A percentile compares a stretch with the other conserved stretches of the same genome.
These are phyloP conservation scores for Stigmatopora argus DNA, from an alignment of 2,113 vertebrate species.

Conservation along the genomic window DNA sequence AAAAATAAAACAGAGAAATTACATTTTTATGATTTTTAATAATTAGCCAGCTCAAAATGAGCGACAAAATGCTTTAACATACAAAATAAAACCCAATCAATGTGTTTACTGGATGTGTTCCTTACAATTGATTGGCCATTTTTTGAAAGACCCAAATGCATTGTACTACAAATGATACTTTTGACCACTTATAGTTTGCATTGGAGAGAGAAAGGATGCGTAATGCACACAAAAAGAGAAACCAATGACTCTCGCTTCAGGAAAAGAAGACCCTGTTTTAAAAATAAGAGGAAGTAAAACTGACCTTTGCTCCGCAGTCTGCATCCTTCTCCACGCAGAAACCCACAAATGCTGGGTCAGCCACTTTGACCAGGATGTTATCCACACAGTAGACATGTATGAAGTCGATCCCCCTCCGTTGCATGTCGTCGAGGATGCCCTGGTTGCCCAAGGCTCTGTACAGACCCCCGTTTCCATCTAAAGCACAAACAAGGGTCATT, in stretches of 20 bases:
- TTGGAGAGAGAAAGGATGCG: neutral
- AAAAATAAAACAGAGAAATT: no score
- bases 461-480: conserved; percentile 94
- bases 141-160: no score
- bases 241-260: neutral
- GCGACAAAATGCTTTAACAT: no score
- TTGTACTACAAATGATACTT: neutral
- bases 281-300: neutral
- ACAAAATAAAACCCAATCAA: no score
- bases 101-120: no score
- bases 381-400: conserved; percentile 94
- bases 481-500: neutral
- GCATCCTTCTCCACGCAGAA: conserved; percentile 90
- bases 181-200: neutral
- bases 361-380: conserved; percentile 95
- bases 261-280: neutral
- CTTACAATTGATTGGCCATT: no score
- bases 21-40: no score
- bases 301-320: conserved; percentile 96
- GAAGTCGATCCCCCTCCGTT: conserved; percentile 72
- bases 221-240: neutral
- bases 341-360: conserved; percentile 89
- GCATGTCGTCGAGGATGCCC: conserved; percentile 83
- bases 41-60: no score
- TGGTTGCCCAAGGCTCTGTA: conserved; percentile 86